Percentiles rank a stretch among this genome's conserved stretches.
phyloP scores from a whole-genome alignment of 2,888 invertebrate genomes.

The Baronia brevicornis region DNA sequence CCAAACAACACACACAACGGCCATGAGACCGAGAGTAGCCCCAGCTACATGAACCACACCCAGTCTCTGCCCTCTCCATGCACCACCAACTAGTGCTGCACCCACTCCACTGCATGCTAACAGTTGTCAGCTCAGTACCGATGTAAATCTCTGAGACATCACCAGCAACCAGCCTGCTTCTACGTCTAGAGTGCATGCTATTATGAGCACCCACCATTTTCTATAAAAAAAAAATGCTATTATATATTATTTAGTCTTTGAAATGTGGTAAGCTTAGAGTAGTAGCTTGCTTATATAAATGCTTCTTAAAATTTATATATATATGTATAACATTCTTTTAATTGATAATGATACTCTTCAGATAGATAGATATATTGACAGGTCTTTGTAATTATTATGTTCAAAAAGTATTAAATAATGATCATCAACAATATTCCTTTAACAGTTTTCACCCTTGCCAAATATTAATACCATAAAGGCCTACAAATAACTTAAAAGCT shows the following conservation, averaged over 20 bases:
- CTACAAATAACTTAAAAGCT: too few relatives aligned
- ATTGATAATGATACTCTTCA: too few relatives aligned
- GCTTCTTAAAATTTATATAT: too few relatives aligned
- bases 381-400: too few relatives aligned
- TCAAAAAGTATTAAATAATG: too few relatives aligned
- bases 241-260: not conserved
- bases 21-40: conserved; percentile 86
- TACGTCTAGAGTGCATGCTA: conserved; percentile 88
- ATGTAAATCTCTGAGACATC: conserved; percentile 80
- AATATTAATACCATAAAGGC: too few relatives aligned
- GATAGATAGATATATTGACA: too few relatives aligned
- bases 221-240: conserved; percentile 37
- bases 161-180: conserved; percentile 90
- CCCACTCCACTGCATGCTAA: conserved; percentile 91
- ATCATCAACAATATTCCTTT: too few relatives aligned
- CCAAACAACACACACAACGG: conserved; percentile 88
- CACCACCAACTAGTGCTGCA: conserved; percentile 86
- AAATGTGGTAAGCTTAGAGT: not conserved
- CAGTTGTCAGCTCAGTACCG: conserved; percentile 79
- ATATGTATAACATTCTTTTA: too few relatives aligned
- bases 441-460: too few relatives aligned
- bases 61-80: conserved; percentile 84
- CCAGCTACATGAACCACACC: conserved; percentile 85
- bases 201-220: conserved; percentile 81
- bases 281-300: too few relatives aligned